These are phyloP conservation scores for Amphilophus citrinellus DNA, from an alignment of 2,113 vertebrate genomes.

Conservation along the genomic window DNA sequence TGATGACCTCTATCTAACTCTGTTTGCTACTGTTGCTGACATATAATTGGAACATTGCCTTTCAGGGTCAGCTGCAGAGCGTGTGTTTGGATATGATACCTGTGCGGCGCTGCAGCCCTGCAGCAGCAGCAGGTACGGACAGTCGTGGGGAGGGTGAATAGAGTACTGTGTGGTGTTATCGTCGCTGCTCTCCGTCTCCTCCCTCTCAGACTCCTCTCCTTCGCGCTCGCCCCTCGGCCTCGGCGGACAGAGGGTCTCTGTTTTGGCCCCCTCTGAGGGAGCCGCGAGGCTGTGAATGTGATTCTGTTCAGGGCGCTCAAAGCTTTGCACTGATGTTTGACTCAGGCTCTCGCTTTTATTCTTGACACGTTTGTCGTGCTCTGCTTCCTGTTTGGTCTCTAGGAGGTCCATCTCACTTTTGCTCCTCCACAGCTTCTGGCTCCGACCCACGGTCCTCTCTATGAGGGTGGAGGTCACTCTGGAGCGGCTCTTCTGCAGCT, in stretches of 20 bases:
- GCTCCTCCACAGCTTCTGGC: conserved; percentile 76
- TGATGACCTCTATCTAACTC: neutral
- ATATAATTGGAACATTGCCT: neutral
- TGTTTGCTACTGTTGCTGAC: neutral
- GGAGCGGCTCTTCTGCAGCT: conserved; percentile 85
- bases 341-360: conserved; percentile 17
- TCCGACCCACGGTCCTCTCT: conserved; percentile 44
- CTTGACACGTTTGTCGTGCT: neutral
- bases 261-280: conserved; percentile 43
- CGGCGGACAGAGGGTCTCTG: conserved; percentile 66
- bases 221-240: conserved; percentile 61
- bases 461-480: conserved; percentile 79
- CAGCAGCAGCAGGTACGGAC: conserved; percentile 86
- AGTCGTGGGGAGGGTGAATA: conserved; percentile 84
- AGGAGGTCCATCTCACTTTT: conserved; percentile 81
- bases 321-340: conserved; percentile 7
- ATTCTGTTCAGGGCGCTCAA: conserved; percentile 32
- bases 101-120: conserved; percentile 80
- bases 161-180: conserved; percentile 83
- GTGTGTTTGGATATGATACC: conserved; percentile 70
- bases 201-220: conserved; percentile 76
- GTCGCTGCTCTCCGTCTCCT: conserved; percentile 84
- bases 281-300: conserved; percentile 9
- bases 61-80: neutral
- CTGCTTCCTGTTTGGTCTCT: neutral